Evolutionary conservation across 2,888 invertebrate species (phyloP), one percentile per base, ranked within the genome.

Genomic region (Drosophila aldrichi): DNA sequence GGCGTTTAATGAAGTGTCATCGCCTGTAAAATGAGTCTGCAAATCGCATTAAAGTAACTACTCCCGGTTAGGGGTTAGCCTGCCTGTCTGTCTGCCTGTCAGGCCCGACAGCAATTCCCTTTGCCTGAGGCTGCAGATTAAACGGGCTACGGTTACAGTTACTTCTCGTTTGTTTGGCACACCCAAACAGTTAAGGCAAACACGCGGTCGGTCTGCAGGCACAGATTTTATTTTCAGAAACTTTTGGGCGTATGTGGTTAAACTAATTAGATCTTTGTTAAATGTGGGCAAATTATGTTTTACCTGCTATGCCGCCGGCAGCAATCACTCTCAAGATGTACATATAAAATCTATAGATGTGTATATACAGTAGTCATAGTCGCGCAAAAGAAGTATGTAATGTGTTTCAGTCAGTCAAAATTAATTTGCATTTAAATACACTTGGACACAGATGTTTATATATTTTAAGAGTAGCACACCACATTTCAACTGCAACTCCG

Each of bases 21-120:
- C 88, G 90, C 81, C 89, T 88, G 89, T 89, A 90, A 89, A 90
- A 90, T 90, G 88, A 87, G 90, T 87, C 88, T 82, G 88, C 83
- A 90, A 89, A 89, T 89, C 88, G 89, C 73, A 90, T 88, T 90
- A 89, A 82, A 88, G 71, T 70, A 79, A 82, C 77, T 85, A 85
- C 80, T 82, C 59, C 25, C 54, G 73, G 78, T 79, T 85, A 78
- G 73, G 82, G 86, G 85, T 82, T 78, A 88, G 38, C 40, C 54
- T 52, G 18, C 8, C 6, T 51, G 49, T 22, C 36, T 52, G 25
- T 78, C 80, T 49, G 34, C 74, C 80, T 52, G 40, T 78, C 82
- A 85, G 63, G 56, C 67, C 74, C 60, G 61, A 49, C 51, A 54
- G 38, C 52, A n/a, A 40, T 56, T 52, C 68, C 52, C 51, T 40